Evolutionary conservation across 2,888 invertebrate species (phyloP).

Genomic region (Drosophila buzzatii): DNA sequence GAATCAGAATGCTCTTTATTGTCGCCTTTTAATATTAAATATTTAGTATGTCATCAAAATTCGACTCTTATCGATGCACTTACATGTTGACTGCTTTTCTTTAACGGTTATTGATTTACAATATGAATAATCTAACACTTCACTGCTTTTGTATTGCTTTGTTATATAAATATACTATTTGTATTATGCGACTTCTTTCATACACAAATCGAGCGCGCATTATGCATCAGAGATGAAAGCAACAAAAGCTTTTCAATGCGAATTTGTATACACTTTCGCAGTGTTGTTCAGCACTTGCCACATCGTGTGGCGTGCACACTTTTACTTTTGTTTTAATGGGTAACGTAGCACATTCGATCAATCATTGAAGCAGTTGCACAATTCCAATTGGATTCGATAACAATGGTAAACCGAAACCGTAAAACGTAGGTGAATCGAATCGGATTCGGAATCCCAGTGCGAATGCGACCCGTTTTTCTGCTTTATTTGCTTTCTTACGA

Average conservation of each 20-base stretch:
- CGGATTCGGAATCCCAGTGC: slow-evolving; percentile 13
- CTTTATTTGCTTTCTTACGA: slow-evolving; percentile 48
- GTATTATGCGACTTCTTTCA: slow-evolving; percentile 33
- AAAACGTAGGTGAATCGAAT: slow-evolving; percentile 15
- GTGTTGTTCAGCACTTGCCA: slow-evolving; percentile 51
- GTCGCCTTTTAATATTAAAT: not conserved
- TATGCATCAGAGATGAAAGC: slow-evolving; percentile 36
- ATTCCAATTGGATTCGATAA: slow-evolving; percentile 69
- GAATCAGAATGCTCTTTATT: slow-evolving; percentile 10
- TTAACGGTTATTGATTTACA: not conserved
- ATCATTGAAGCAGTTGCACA: slow-evolving; percentile 65
- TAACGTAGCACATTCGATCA: slow-evolving; percentile 51
- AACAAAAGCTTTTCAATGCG: slow-evolving; percentile 19
- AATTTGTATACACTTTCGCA: slow-evolving; percentile 58
- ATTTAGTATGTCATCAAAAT: not conserved
- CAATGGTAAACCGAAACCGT: slow-evolving; percentile 26
- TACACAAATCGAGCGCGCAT: slow-evolving; percentile 43
- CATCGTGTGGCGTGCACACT: slow-evolving; percentile 65
- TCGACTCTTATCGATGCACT: slow-evolving; percentile 27
- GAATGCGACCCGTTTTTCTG: slow-evolving; percentile 42
- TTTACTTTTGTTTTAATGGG: slow-evolving; percentile 66
- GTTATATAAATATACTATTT: slow-evolving; percentile 29
- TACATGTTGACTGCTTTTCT: slow-evolving; percentile 29
- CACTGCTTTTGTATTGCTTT: slow-evolving; percentile 1
- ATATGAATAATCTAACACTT: slow-evolving; percentile 8